Conservation (phyloP, 2,797 vertebrate genomes). For the Uromys caudimaculatus region DNA sequence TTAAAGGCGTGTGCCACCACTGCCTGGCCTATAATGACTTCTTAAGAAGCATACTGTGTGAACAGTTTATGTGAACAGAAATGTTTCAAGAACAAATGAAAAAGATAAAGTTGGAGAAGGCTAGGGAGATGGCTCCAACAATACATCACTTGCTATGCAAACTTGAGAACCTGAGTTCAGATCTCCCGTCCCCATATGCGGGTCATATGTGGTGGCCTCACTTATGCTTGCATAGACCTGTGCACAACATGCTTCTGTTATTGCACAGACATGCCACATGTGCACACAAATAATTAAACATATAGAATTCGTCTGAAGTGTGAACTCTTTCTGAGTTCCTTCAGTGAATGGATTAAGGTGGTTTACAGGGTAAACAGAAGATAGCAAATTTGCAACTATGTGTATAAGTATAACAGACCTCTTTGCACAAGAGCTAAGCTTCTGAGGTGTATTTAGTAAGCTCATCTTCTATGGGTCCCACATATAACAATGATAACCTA, state of each 20-base stretch:
- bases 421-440: conserved; percentile 24
- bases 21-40: background rate
- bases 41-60: background rate
- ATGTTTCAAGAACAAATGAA: background rate
- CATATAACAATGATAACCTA: conserved; percentile 28
- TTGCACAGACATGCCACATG: background rate
- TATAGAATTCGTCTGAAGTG: background rate
- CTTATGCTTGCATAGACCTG: background rate
- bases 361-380: background rate
- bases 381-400: background rate
- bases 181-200: background rate
- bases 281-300: background rate
- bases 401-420: background rate
- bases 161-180: background rate
- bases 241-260: background rate
- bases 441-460: background rate
- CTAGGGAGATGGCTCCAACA: background rate
- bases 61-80: background rate
- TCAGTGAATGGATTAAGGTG: background rate
- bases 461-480: conserved; percentile 51
- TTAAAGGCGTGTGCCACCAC: too few species aligned
- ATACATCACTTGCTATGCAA: accelerated
- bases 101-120: too few species aligned
- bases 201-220: background rate
- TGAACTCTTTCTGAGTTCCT: background rate